phyloP scores from a whole-genome alignment of 2,797 vertebrate genomes.

The Melanotaenia boesemani region DNA sequence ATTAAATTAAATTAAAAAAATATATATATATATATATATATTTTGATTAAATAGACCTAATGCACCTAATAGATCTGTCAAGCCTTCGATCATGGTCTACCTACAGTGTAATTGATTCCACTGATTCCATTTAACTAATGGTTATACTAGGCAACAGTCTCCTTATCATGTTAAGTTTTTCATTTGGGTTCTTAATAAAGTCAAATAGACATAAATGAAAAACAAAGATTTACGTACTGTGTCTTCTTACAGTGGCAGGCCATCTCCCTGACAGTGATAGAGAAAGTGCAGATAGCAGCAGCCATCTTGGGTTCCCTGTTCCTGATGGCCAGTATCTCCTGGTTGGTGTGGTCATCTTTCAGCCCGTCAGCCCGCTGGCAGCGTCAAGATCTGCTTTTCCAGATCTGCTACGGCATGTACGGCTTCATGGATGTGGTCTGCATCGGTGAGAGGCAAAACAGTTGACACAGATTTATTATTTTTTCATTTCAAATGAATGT shows the following conservation, averaged over 20 bases:
- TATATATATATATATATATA: no score
- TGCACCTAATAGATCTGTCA: no score
- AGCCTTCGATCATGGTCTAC: constrained; percentile 5
- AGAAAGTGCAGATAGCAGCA: constrained; percentile 98
- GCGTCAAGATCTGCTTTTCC: constrained; percentile 98
- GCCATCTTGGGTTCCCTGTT: constrained; percentile 98
- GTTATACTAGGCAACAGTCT: background rate
- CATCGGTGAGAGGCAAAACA: constrained; percentile 87
- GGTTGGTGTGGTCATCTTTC: constrained; percentile 99
- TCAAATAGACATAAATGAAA: background rate
- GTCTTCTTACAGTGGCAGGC: constrained; percentile 92
- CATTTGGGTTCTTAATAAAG: background rate
- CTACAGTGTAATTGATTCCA: constrained; percentile 12
- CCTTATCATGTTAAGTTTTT: background rate
- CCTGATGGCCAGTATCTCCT: constrained; percentile 99
- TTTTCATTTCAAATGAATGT: background rate
- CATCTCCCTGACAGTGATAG: constrained; percentile 98
- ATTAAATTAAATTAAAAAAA: no score
- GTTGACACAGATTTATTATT: background rate
- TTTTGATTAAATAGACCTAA: background rate
- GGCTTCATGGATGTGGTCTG: constrained; percentile 99
- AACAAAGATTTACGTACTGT: constrained; percentile 6
- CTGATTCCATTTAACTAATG: background rate
- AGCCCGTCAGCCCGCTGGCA: constrained; percentile 99
- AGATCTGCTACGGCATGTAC: constrained; percentile 99